Percentiles rank a stretch among this genome's conserved stretches.
Evolutionary conservation across 1,140 invertebrate genomes (phyloP).

Genomic region (Papilio helenus): DNA sequence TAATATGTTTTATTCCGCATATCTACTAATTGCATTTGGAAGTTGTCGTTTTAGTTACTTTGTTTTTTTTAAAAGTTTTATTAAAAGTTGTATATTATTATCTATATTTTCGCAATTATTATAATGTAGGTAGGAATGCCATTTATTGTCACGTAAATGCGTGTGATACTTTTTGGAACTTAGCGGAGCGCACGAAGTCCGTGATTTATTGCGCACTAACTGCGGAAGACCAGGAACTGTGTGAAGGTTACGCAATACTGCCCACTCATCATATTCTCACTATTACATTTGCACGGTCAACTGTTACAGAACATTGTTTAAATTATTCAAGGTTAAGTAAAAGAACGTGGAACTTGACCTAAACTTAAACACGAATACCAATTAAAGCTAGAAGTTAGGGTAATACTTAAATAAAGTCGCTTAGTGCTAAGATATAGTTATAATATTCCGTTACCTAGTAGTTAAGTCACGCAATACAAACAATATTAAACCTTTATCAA

Average conservation of each 20-base stretch:
- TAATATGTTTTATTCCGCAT: no score
- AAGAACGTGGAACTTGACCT: constrained; percentile 31
- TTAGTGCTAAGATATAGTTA: constrained; percentile 13
- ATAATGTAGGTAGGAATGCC: neutral
- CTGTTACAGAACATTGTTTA: constrained; percentile 40
- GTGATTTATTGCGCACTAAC: constrained; percentile 44
- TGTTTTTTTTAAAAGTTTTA: no score
- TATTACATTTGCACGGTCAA: constrained; percentile 40
- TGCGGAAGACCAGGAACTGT: constrained; percentile 53
- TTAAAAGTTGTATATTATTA: neutral
- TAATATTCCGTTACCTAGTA: neutral
- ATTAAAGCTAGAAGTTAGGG: constrained; percentile 2
- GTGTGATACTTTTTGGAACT: constrained; percentile 31
- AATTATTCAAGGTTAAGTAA: constrained; percentile 39
- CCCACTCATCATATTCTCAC: constrained; percentile 49
- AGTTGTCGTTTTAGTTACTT: no score
- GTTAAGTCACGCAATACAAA: constrained; percentile 7
- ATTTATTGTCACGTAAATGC: constrained; percentile 28
- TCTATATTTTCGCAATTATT: neutral
- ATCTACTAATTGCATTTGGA: no score
- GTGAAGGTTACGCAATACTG: constrained; percentile 51
- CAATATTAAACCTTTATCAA: neutral
- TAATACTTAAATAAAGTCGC: constrained; percentile 7
- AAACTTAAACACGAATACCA: constrained; percentile 24
- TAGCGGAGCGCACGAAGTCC: neutral